Base-by-base conservation (phyloP, 2,797 vertebrate genomes). In the Sebastes itinus region DNA sequence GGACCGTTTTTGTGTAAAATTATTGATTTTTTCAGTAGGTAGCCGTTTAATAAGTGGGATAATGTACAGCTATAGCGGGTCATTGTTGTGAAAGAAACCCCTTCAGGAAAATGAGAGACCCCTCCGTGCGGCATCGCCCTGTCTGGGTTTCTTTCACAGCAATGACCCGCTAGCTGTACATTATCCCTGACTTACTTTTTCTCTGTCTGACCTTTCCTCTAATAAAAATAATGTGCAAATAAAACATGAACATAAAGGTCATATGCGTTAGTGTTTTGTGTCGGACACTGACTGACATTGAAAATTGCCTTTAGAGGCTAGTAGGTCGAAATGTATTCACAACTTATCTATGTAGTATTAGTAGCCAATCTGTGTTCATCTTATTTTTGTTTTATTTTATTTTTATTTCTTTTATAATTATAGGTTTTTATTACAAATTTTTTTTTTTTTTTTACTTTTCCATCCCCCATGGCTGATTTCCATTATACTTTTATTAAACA, bases 211-310 rank as follows among this genome's bases (percentile, higher is more conserved):
- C 58, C 16, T 20, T 49, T 49, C 46, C 7, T 49, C 20, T 49
- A 49, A 49, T 49, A 49, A 49, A 49, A 49, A 49, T 20, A 46
- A 46, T 46, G 18, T 49, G 46, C 18, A 1, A 49, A 60, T 60
- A 9, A 30, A 30, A 20, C 28, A 60, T 20, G 7, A 32, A 32
- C 28, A 32, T 71, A 70, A 87, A 87, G 72, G 75, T 75, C 62
- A 55, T 61, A 80, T 63, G n/a, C n/a, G 1, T 65, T 28, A 63
- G 30, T 69, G 5, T 20, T 80, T 10, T 73, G 38, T 7, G 28
- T 49, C 4, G 5, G 18, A 4, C 20, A 27, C 32, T 20, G 54
- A 61, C 25, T 28, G 28, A 27, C 38, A 72, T 25, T 28, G 22
- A 12, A 70, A 23, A 46, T 46, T 13, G 4, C 28, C 69, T 28